These are phyloP conservation scores for Thera obeliscata DNA, from an alignment of 2,888 invertebrate genomes.

Conservation along the genomic window DNA sequence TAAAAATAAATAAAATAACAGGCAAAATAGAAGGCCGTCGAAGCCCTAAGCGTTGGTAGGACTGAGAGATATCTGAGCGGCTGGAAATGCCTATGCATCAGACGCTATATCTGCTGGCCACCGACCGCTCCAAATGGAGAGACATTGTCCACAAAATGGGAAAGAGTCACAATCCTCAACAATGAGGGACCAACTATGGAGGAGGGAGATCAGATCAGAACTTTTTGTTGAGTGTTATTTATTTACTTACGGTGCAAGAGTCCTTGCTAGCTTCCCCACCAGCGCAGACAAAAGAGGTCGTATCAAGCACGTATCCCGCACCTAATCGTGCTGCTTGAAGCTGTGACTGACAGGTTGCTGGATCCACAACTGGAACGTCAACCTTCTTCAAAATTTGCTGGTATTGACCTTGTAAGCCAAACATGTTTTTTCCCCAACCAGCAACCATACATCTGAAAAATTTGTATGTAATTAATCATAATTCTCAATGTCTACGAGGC, in stretches of 20 bases:
- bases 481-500: too few species aligned
- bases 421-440: slow-evolving; percentile 96
- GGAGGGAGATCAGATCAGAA: not conserved
- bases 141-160: too few species aligned
- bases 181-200: too few species aligned
- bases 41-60: too few species aligned
- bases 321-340: slow-evolving; percentile 88
- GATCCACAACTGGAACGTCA: slow-evolving; percentile 88
- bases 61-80: too few species aligned
- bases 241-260: slow-evolving; percentile 88
- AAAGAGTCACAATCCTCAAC: too few species aligned
- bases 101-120: too few species aligned
- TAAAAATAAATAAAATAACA: too few species aligned
- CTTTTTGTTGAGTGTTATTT: not conserved
- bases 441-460: slow-evolving; percentile 85
- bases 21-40: too few species aligned
- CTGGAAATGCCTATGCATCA: too few species aligned
- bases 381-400: slow-evolving; percentile 90
- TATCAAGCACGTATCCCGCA: slow-evolving; percentile 84
- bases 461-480: not conserved
- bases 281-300: slow-evolving; percentile 90
- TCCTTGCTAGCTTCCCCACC: slow-evolving; percentile 91
- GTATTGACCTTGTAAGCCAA: slow-evolving; percentile 82
- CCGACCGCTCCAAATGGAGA: too few species aligned
- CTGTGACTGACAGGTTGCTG: slow-evolving; percentile 86